A percentile compares a stretch with the other conserved stretches of the same genome.
Evolutionary conservation across 2,113 vertebrate genomes (phyloP).

Genomic region (Taurulus bubalis): DNA sequence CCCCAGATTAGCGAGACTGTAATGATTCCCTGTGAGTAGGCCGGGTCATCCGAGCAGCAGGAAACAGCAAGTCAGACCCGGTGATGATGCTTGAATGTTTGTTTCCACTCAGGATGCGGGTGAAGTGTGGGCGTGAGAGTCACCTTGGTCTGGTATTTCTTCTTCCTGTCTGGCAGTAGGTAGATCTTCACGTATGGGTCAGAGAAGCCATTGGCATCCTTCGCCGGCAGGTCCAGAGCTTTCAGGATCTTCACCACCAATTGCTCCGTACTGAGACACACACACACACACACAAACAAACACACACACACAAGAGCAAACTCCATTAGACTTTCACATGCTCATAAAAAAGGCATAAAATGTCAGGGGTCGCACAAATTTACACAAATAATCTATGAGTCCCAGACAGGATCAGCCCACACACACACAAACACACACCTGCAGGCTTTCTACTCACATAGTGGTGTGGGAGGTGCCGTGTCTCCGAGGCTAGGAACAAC

Average conservation of each 20-base stretch:
- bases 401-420: constrained; percentile 55
- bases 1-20: constrained; percentile 42
- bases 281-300: constrained; percentile 22
- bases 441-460: constrained; percentile 37
- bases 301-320: constrained; percentile 19
- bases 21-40: constrained; percentile 42
- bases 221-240: constrained; percentile 92
- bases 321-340: constrained; percentile 17
- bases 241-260: constrained; percentile 93
- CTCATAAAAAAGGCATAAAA: constrained; percentile 4
- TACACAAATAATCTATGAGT: constrained; percentile 22
- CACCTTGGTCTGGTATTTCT: constrained; percentile 94
- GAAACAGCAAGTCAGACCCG: neutral
- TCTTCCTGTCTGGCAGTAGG: constrained; percentile 95
- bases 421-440: constrained; percentile 55
- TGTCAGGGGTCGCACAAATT: neutral
- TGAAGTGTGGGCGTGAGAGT: neutral
- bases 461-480: constrained; percentile 48
- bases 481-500: constrained; percentile 39
- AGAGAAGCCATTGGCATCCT: constrained; percentile 93
- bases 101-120: neutral
- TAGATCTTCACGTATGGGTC: constrained; percentile 97
- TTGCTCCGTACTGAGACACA: constrained; percentile 87
- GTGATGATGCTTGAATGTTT: neutral
- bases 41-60: constrained; percentile 9